Conservation (phyloP, 2,113 vertebrate genomes). For the Podilymbus podiceps region DNA sequence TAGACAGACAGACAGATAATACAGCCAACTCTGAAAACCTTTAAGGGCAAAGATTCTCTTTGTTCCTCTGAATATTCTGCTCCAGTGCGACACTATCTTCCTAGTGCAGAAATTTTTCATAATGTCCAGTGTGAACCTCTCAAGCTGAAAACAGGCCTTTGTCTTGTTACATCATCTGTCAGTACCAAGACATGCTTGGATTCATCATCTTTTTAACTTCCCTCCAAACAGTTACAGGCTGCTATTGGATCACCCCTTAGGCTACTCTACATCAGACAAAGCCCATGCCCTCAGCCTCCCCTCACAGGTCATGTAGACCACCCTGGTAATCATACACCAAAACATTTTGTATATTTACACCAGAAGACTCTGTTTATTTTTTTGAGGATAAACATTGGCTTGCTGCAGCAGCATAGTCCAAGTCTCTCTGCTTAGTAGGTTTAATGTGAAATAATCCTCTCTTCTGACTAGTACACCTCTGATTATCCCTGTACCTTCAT, state of each 20-base stretch:
- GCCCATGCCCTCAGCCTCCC: not conserved
- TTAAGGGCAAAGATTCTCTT: not conserved
- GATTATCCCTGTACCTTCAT: not conserved
- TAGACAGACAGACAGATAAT: not conserved
- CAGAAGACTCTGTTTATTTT: not conserved
- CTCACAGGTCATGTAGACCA: not conserved
- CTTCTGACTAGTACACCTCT: not conserved
- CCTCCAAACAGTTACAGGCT: not conserved
- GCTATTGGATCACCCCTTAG: not conserved
- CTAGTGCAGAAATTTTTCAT: not conserved
- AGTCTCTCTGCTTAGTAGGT: not conserved
- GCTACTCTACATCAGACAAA: not conserved
- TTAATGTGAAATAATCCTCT: not conserved
- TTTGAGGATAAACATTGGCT: not conserved
- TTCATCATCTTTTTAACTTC: not conserved
- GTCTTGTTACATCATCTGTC: not conserved
- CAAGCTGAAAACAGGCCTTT: not conserved
- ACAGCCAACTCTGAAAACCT: not conserved
- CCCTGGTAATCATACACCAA: not conserved
- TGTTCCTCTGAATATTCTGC: not conserved
- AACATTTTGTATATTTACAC: not conserved
- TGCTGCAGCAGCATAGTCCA: not conserved
- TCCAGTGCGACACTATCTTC: not conserved
- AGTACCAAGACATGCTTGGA: not conserved
- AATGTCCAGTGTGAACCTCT: not conserved